These are phyloP conservation scores for Dasysyrphus albostriatus DNA, from an alignment of 2,888 invertebrate genomes.

Conservation along the genomic window DNA sequence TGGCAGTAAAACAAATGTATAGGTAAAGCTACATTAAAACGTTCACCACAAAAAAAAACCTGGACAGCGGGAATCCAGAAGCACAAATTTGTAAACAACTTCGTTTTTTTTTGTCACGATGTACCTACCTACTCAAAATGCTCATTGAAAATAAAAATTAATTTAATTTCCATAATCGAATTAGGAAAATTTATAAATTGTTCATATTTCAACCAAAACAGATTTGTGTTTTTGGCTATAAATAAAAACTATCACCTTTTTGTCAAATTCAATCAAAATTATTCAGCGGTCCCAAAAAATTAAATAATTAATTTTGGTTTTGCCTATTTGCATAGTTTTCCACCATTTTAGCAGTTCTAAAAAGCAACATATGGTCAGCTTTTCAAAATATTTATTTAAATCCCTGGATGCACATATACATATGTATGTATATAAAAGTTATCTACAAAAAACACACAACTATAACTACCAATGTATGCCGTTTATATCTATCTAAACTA, in stretches of 20 bases:
- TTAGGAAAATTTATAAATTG: neutral
- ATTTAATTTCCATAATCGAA: neutral
- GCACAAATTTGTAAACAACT: neutral
- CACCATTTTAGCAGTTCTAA: neutral
- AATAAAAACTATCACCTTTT: slow-evolving; percentile 4
- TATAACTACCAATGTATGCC: too few relatives aligned
- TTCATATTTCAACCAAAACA: neutral
- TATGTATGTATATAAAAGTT: slow-evolving; percentile 8
- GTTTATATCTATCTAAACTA: neutral
- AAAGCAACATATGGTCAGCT: slow-evolving; percentile 36
- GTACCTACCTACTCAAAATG: neutral
- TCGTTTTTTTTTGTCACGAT: neutral
- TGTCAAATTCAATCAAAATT: slow-evolving; percentile 21
- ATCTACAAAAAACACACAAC: slow-evolving; percentile 27
- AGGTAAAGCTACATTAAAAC: too few relatives aligned
- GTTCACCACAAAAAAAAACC: too few relatives aligned
- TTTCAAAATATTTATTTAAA: slow-evolving; percentile 47
- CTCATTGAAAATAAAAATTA: neutral
- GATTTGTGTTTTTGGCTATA: neutral
- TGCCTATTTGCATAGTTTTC: slow-evolving; percentile 17
- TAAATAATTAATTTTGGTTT: slow-evolving; percentile 38
- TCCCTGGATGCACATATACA: too few relatives aligned
- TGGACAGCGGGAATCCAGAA: too few relatives aligned
- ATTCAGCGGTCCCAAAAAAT: neutral
- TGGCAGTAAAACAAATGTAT: too few relatives aligned